These are phyloP conservation scores for Stomatorhinus ivindoensis DNA, from an alignment of 2,113 vertebrate genomes.

Conservation along the genomic window DNA sequence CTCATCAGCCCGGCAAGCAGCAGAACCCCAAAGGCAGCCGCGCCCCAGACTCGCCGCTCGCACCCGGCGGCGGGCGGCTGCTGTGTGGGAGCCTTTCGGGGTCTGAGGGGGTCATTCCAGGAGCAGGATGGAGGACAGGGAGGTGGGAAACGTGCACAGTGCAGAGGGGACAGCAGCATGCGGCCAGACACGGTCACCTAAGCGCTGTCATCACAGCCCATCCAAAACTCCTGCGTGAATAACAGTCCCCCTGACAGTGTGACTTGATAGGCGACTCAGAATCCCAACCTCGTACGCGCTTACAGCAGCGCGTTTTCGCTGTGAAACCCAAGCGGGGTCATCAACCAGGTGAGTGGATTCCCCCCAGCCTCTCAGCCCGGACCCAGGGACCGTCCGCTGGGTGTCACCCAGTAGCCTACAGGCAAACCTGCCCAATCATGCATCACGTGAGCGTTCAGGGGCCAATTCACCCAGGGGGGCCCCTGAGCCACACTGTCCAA, in stretches of 20 bases:
- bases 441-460: background rate
- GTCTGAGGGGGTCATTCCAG: background rate
- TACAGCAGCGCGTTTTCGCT: background rate
- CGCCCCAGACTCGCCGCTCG: background rate
- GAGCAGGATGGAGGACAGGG: background rate
- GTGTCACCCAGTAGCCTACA: background rate
- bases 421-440: background rate
- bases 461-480: background rate
- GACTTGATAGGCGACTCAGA: background rate
- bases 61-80: background rate
- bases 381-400: background rate
- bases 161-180: background rate
- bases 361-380: background rate
- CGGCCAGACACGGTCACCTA: too few species aligned
- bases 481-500: background rate
- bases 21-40: background rate
- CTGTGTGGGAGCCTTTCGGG: background rate
- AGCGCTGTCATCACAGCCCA: too few species aligned
- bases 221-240: background rate
- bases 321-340: background rate
- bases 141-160: background rate
- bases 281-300: background rate
- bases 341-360: background rate
- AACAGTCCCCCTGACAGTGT: background rate
- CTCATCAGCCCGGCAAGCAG: background rate